Evolutionary conservation across 2,113 vertebrate species (phyloP).

Genomic region (Oreochromis niloticus): DNA sequence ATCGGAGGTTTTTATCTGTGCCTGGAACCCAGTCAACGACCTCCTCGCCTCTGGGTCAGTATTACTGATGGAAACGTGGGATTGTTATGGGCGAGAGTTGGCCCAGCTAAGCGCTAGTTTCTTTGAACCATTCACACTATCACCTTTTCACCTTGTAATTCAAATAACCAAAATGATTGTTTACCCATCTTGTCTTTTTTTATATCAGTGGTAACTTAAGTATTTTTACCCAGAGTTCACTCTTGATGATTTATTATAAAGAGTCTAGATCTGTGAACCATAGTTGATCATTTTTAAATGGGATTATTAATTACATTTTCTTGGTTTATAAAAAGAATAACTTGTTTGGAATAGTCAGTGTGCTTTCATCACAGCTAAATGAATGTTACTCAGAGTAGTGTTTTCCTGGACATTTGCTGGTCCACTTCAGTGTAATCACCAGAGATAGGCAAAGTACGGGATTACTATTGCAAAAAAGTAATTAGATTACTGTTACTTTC

Average conservation of each 20-base stretch:
- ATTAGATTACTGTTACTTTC: background rate
- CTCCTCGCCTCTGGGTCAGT: conserved; percentile 94
- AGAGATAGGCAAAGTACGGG: background rate
- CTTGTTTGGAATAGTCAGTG: background rate
- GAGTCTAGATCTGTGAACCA: background rate
- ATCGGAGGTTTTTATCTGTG: conserved; percentile 98
- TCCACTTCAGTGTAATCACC: background rate
- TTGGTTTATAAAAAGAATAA: background rate
- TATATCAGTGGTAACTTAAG: background rate
- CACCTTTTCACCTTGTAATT: background rate
- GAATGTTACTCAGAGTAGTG: background rate
- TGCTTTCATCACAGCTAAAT: background rate
- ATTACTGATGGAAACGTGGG: background rate
- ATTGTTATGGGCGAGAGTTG: background rate
- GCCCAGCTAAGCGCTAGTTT: background rate
- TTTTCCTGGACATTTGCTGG: background rate
- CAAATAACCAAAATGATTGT: background rate
- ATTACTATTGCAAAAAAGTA: background rate
- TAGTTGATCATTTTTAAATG: background rate
- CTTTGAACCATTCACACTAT: background rate
- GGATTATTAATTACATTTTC: background rate
- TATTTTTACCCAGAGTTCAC: background rate
- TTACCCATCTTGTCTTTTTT: background rate
- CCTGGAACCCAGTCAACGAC: conserved; percentile 98
- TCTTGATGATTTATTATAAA: background rate